Conservation (phyloP, 2,888 invertebrate species). For the Lamellibrachia columna region DNA sequence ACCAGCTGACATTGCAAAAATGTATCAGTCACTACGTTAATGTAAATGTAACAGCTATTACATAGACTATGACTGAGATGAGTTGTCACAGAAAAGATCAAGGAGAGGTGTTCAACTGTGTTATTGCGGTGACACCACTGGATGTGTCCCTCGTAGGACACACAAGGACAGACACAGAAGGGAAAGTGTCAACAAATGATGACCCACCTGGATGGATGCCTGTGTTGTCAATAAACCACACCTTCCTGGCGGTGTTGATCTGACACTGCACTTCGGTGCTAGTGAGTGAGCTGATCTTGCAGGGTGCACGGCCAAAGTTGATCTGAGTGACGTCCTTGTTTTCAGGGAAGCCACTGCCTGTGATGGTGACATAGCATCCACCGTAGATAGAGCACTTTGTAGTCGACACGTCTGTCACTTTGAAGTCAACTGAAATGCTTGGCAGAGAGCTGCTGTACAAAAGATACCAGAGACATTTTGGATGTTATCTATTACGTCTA, state of each 20-base stretch:
- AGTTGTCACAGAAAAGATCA: not conserved
- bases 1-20: too few species aligned
- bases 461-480: not conserved
- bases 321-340: not conserved
- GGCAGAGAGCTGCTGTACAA: not conserved
- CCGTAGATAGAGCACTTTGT: constrained; percentile 11
- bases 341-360: not conserved
- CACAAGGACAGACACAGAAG: not conserved
- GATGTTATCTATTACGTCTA: not conserved
- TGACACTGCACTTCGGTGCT: not conserved
- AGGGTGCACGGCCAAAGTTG: not conserved
- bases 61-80: not conserved
- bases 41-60: not conserved
- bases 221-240: not conserved
- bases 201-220: not conserved
- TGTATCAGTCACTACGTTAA: too few species aligned
- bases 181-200: not conserved
- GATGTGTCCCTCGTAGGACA: not conserved
- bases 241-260: not conserved
- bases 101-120: not conserved
- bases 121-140: not conserved
- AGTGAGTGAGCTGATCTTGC: not conserved
- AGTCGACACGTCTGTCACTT: constrained; percentile 10
- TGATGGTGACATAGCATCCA: constrained; percentile 4
- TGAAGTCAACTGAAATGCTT: not conserved